A percentile compares a stretch with the other conserved stretches of the same genome.
These are phyloP conservation scores for Sphaerodactylus townsendi DNA, from an alignment of 2,113 vertebrate genomes.

Conservation along the genomic window DNA sequence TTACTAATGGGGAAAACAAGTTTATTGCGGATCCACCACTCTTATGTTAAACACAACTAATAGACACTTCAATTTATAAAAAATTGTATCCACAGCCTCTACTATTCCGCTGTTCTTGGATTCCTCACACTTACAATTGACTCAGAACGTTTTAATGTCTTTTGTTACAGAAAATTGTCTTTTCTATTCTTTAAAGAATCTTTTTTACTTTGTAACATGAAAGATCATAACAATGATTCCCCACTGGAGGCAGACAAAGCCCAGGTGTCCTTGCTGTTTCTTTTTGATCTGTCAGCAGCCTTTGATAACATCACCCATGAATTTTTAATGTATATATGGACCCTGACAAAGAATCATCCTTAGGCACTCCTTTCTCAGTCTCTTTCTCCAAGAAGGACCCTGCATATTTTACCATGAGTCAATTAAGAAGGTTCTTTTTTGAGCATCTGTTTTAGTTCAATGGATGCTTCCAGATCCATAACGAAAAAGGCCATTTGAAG, in stretches of 20 bases:
- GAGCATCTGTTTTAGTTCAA: not conserved
- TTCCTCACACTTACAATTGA: not conserved
- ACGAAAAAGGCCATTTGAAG: not conserved
- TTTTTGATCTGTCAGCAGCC: constrained; percentile 18
- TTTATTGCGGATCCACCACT: not conserved
- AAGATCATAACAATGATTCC: constrained; percentile 5
- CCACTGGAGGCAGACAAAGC: not conserved
- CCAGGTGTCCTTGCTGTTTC: constrained; percentile 20
- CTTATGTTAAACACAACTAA: not conserved
- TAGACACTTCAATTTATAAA: not conserved
- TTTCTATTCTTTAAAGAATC: constrained; percentile 34
- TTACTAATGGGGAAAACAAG: not conserved
- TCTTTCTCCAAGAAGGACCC: not conserved
- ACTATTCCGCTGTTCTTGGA: not conserved
- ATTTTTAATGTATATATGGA: constrained; percentile 16
- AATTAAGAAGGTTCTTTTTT: not conserved
- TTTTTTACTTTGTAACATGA: not conserved
- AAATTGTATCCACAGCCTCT: not conserved
- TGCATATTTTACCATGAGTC: not conserved
- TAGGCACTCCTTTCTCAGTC: not conserved
- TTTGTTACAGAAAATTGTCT: constrained; percentile 31
- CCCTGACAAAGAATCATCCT: not conserved
- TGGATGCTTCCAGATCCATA: not conserved
- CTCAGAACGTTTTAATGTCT: constrained; percentile 27
- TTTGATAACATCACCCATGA: constrained; percentile 32